Conservation (phyloP, 2,113 vertebrate species). For the Antechinus flavipes region DNA sequence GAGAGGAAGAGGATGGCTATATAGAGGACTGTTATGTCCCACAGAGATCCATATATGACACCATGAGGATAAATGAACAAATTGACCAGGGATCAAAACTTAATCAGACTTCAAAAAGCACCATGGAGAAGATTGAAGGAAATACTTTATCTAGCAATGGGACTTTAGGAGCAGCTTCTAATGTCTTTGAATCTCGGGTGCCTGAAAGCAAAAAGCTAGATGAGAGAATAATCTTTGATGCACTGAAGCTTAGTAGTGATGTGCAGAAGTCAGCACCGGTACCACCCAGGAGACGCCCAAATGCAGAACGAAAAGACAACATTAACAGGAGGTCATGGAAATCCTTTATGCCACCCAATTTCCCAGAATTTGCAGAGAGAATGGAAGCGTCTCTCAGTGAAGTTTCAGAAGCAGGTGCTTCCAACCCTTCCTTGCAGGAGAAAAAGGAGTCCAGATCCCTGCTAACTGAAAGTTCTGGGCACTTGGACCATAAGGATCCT, state of each 20-base stretch:
- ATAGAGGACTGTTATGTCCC: slow-evolving; percentile 99
- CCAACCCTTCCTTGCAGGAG: slow-evolving; percentile 88
- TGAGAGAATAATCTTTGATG: slow-evolving; percentile 97
- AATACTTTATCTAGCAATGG: slow-evolving; percentile 98
- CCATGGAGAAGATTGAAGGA: slow-evolving; percentile 90
- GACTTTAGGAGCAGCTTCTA: slow-evolving; percentile 89
- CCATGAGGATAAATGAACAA: slow-evolving; percentile 99
- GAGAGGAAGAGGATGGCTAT: slow-evolving; percentile 97
- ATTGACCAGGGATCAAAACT: slow-evolving; percentile 98
- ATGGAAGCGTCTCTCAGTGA: slow-evolving; percentile 91
- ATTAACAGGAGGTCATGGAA: slow-evolving; percentile 97
- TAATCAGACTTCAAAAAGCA: slow-evolving; percentile 95
- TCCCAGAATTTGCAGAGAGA: slow-evolving; percentile 95
- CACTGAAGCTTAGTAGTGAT: slow-evolving; percentile 95
- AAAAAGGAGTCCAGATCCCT: slow-evolving; percentile 87
- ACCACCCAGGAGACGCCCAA: slow-evolving; percentile 91
- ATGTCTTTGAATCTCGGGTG: slow-evolving; percentile 88
- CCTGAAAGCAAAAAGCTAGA: slow-evolving; percentile 91
- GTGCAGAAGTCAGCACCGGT: slow-evolving; percentile 88
- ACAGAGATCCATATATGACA: slow-evolving; percentile 99
- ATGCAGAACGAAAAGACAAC: slow-evolving; percentile 93
- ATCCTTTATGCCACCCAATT: slow-evolving; percentile 96
- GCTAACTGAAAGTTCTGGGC: slow-evolving; percentile 77
- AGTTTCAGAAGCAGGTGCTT: slow-evolving; percentile 85
- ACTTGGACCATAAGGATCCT: slow-evolving; percentile 73